phyloP scores from a whole-genome alignment of 2,888 invertebrate genomes.

The Erebia aethiops region DNA sequence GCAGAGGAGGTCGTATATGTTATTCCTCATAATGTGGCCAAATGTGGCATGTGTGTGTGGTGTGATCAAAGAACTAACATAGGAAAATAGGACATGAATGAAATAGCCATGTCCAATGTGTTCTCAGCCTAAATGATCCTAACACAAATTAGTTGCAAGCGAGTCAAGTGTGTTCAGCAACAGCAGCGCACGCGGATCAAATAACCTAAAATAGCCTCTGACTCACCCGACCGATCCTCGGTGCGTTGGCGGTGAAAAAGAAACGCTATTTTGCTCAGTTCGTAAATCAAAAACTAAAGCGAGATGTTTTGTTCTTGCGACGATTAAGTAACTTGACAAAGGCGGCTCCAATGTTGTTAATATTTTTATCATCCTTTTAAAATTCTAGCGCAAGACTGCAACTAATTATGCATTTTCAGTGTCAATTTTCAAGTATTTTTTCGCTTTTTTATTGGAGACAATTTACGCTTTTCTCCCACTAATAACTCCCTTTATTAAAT shows the following conservation, averaged over 20 bases:
- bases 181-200: slow-evolving; percentile 53
- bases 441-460: not conserved
- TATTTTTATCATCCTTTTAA: slow-evolving; percentile 15
- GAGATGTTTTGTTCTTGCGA: slow-evolving; percentile 48
- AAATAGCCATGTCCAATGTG: not conserved
- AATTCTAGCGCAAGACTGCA: not conserved
- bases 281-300: slow-evolving; percentile 45
- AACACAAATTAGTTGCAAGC: slow-evolving; percentile 31
- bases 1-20: too few species aligned
- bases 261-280: slow-evolving; percentile 56
- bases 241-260: slow-evolving; percentile 56
- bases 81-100: not conserved
- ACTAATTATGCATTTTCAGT: not conserved
- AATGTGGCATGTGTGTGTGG: too few species aligned
- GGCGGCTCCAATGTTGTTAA: slow-evolving; percentile 11
- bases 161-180: slow-evolving; percentile 37
- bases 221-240: slow-evolving; percentile 59
- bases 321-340: slow-evolving; percentile 40
- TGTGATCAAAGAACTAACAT: not conserved
- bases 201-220: slow-evolving; percentile 67
- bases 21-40: too few species aligned
- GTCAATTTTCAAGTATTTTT: not conserved
- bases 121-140: not conserved
- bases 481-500: too few species aligned
- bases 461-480: not conserved